Evolutionary conservation across 2,888 invertebrate species (phyloP).

Genomic region (Ophion slaviceki): DNA sequence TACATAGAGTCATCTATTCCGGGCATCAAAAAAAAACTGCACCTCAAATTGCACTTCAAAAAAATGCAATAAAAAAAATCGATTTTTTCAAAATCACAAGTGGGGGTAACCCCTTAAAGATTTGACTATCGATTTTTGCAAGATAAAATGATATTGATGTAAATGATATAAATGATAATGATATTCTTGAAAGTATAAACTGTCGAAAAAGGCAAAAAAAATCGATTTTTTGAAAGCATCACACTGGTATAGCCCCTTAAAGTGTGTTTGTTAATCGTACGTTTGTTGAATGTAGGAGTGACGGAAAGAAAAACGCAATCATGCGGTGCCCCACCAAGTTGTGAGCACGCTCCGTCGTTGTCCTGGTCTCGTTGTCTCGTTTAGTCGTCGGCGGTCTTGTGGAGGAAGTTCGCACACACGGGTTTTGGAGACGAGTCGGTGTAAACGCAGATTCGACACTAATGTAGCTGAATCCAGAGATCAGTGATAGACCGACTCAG

Average conservation of each 20-base stretch:
- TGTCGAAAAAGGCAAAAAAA: too few relatives aligned
- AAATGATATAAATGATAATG: too few relatives aligned
- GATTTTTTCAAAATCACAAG: too few relatives aligned
- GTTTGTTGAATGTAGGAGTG: conserved; percentile 11
- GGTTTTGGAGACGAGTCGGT: not conserved
- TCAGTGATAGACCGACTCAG: not conserved
- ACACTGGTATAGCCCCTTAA: not conserved
- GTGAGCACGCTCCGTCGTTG: not conserved
- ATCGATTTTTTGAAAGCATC: too few relatives aligned
- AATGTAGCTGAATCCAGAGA: not conserved
- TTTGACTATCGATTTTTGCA: too few relatives aligned
- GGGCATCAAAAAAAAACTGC: too few relatives aligned
- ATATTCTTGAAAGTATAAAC: too few relatives aligned
- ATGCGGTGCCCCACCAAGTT: conserved; percentile 34
- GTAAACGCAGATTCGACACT: conserved; percentile 3
- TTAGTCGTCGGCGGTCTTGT: conserved; percentile 27
- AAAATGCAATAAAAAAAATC: too few relatives aligned
- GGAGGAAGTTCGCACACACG: conserved; percentile 19
- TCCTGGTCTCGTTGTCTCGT: conserved; percentile 29
- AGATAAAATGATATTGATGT: too few relatives aligned
- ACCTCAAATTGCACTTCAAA: too few relatives aligned
- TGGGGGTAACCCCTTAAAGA: too few relatives aligned
- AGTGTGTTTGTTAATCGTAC: conserved; percentile 4
- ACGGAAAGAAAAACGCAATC: conserved; percentile 23
- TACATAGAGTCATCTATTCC: too few relatives aligned